Evolutionary conservation across 1,140 invertebrate genomes (phyloP), one percentile per base, ranked within the genome.

Genomic region (Leptonema lineaticorne): DNA sequence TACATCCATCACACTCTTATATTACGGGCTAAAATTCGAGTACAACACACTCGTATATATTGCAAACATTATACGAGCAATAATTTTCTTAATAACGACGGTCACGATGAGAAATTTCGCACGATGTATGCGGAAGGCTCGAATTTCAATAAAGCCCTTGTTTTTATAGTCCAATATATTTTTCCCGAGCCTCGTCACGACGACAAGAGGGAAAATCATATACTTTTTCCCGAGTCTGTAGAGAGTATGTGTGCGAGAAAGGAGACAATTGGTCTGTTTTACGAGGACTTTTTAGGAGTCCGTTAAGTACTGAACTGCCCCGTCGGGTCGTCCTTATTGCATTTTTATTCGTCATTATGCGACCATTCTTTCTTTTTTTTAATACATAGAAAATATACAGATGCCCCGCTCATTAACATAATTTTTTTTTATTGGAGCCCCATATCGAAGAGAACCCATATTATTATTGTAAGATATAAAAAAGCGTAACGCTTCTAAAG

Each of bases 261-360:
- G 59, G 60, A 64, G 60, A 67, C 65, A 71, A 68, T 70, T 59
- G 60, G 53, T 65, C 66, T 45, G 59, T 68, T 71, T 71, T 71
- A 71, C 66, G 69, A 71, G 57, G 62, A 68, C 60, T 71, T 68
- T 71, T 71, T 71, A 68, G 69, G 33, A 65, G 60, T 46, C 65
- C 58, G 29, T 68, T 68, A 64, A 68, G 62, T 45, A 66, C 53
- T 66, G 53, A 29, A 24, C 41, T 28, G 41, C n/a, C 60, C 20
- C 30, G 41, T 16, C 18, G 57, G 45, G 33, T 50, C 53, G 28
- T 33, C 30, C 70, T 68, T 71, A 71, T 68, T 71, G 70, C 70
- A 68, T 71, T 71, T 71, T 71, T 71, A 71, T 71, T 59, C 30
- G 66, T 71, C 66, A 46, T 71, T 67, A 71, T 68, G 53, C 58